Base-by-base conservation (phyloP, 2,888 invertebrate species). In the Noctua pronuba region DNA sequence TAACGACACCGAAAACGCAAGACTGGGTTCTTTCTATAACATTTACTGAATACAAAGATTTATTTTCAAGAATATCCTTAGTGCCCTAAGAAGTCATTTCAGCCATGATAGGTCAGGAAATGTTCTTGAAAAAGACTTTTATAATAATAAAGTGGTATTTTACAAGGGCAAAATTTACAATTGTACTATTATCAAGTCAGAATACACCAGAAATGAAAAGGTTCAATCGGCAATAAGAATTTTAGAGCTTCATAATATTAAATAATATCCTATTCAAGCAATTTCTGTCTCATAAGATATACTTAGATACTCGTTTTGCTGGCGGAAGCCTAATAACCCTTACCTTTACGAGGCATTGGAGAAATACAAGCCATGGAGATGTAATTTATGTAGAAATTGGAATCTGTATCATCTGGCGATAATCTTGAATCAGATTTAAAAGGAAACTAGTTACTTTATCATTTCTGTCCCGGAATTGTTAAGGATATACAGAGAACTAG, bases 351-450 rank as follows among this genome's bases (percentile, higher is more conserved):
- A 73, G 64, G 58, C 18, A 65, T 74, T 71, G 73, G 60, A 82
- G 86, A 73, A 73, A 85, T 83, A 85, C 60, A 85, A 77, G 77
- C 82, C 28, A 68, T 52, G 64, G 60, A 77, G 52, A 60, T 64
- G 60, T 74, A 82, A 86, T 85, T 83, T 86, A 82, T 86, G 86
- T 38, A 46, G 82, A 77, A 77, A 73, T 83, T 62, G 71, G 38
- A 75, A 85, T 80, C 75, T 73, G 75, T 72, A 69, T 55, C 67
- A 80, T 69, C 46, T 41, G 58, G 13, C 28, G 35, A 64, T 71
- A 81, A 76, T 70, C 28, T n/a, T 81, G 60, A 64, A 73, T 64
- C 62, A 72, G 64, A 82, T 80, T 80, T 52, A 66, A 67, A 70
- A 70, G 41, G 46, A 62, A 52, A 21, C 38, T 62, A 24, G 52